These are phyloP conservation scores for Triplophysa siluroides DNA, from an alignment of 2,113 vertebrate species.

Conservation along the genomic window DNA sequence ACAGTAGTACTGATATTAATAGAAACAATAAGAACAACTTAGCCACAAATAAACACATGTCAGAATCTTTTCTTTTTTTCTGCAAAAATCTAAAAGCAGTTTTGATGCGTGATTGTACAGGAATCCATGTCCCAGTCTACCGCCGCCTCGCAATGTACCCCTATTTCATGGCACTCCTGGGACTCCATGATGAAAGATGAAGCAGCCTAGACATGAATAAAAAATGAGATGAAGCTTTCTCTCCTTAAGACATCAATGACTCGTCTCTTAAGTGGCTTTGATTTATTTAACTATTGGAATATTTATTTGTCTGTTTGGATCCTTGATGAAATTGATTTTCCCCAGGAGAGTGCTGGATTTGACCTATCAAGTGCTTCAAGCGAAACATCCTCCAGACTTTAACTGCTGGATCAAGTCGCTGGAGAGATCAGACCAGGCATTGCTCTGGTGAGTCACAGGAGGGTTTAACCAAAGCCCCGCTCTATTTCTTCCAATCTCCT, in stretches of 20 bases:
- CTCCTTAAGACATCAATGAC: not conserved
- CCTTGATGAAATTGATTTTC: constrained; percentile 53
- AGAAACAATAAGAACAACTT: not conserved
- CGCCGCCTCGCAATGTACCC: not conserved
- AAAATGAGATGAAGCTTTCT: constrained; percentile 59
- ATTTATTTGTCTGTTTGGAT: constrained; percentile 63
- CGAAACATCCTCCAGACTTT: constrained; percentile 21
- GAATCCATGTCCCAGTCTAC: not conserved
- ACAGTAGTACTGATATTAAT: not conserved
- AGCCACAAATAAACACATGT: not conserved
- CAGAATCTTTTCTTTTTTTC: not conserved
- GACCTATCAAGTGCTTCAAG: constrained; percentile 52
- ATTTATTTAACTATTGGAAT: constrained; percentile 70
- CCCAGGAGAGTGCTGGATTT: constrained; percentile 45
- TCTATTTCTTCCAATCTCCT: not conserved
- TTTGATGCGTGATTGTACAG: constrained; percentile 8
- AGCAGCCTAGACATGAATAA: constrained; percentile 64
- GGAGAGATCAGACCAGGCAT: constrained; percentile 37
- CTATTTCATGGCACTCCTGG: constrained; percentile 50
- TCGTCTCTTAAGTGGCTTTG: constrained; percentile 50
- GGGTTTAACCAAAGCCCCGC: constrained; percentile 12
- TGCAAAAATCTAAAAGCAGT: not conserved
- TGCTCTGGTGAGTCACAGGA: constrained; percentile 27
- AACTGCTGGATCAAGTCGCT: constrained; percentile 39
- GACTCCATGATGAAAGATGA: constrained; percentile 48